Conservation (phyloP, 2,888 invertebrate species). For the Parnassius glacialis region DNA sequence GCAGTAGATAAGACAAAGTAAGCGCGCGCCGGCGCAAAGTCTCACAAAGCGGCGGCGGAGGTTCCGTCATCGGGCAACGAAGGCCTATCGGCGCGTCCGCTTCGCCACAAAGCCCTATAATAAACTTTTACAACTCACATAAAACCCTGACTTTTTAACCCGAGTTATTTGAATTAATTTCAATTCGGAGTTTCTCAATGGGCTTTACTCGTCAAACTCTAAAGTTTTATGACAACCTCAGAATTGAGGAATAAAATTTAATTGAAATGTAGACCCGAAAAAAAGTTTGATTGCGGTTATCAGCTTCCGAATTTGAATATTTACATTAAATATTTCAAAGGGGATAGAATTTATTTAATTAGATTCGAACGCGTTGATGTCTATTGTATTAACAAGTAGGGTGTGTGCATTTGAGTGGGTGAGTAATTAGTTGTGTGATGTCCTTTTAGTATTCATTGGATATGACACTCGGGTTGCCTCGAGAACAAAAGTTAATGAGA, state of each 20-base stretch:
- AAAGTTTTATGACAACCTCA: conserved; percentile 78
- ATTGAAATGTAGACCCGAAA: conserved; percentile 76
- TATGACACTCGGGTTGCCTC: no score
- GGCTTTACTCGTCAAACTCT: conserved; percentile 80
- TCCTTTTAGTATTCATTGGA: no score
- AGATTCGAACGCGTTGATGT: conserved; percentile 30
- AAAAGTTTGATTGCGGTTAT: conserved; percentile 78
- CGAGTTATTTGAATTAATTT: conserved; percentile 81
- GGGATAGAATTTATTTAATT: conserved; percentile 39
- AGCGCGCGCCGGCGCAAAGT: conserved; percentile 34
- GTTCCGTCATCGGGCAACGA: conserved; percentile 58
- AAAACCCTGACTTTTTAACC: conserved; percentile 81
- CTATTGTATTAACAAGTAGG: conserved; percentile 16
- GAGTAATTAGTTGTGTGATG: no score
- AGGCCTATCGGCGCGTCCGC: conserved; percentile 76
- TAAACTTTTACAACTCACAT: conserved; percentile 79
- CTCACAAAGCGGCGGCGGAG: conserved; percentile 39
- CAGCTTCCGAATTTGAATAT: conserved; percentile 81
- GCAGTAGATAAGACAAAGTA: conserved; percentile 33
- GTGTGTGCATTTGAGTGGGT: background rate
- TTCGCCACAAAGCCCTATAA: conserved; percentile 78
- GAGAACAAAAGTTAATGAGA: no score
- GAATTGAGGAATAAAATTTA: conserved; percentile 80
- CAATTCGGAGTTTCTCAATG: conserved; percentile 80
- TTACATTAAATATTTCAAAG: conserved; percentile 65